These are phyloP conservation scores for Melinopterus prodromus DNA, from an alignment of 2,888 invertebrate species.

Conservation along the genomic window DNA sequence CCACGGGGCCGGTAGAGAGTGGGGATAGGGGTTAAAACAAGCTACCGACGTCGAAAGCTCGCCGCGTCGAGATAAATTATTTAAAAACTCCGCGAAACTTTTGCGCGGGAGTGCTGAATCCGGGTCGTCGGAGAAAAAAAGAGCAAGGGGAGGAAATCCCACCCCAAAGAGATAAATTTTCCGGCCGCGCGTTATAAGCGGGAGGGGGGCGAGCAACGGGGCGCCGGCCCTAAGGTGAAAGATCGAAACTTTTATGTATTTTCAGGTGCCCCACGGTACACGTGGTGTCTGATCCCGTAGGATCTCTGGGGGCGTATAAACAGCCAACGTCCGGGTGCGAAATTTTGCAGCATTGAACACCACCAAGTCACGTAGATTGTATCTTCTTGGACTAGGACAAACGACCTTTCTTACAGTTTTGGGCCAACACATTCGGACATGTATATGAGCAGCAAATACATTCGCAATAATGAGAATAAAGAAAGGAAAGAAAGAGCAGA, in stretches of 20 bases:
- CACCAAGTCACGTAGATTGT: not conserved
- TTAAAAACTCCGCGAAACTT: constrained; percentile 4
- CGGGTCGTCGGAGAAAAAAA: constrained; percentile 4
- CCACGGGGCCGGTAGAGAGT: not conserved
- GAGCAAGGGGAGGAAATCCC: constrained; percentile 4
- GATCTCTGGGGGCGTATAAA: not conserved
- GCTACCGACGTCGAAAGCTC: not conserved
- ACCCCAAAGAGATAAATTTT: not conserved
- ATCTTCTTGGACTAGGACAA: not conserved
- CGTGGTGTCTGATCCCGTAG: not conserved
- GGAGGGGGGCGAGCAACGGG: not conserved
- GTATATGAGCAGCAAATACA: too few relatives aligned
- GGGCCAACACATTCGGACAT: too few relatives aligned
- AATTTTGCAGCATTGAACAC: not conserved
- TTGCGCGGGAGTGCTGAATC: not conserved
- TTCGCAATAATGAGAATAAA: too few relatives aligned
- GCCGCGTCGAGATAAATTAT: constrained; percentile 4
- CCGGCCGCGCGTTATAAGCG: not conserved
- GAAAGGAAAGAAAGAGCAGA: too few relatives aligned
- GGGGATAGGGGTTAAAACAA: not conserved
- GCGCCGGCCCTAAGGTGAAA: not conserved
- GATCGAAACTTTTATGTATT: constrained; percentile 4
- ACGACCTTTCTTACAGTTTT: not conserved
- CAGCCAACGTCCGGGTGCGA: not conserved
- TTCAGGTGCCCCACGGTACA: not conserved